Evolutionary conservation across 2,888 invertebrate species (phyloP).

Genomic region (Syrphus vitripennis): DNA sequence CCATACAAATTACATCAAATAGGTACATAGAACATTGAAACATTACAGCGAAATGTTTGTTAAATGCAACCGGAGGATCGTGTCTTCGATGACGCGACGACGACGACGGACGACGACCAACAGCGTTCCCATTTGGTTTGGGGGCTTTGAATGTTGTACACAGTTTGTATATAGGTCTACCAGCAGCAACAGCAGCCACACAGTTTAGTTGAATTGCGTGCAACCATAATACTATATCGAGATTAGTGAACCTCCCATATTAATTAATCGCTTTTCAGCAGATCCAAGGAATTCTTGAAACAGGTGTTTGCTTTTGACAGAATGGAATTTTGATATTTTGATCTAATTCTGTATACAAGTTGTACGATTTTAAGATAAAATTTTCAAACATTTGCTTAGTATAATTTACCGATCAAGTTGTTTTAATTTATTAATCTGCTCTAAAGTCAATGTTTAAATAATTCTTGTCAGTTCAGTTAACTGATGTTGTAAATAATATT

Average conservation of each 20-base stretch:
- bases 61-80: conserved; percentile 42
- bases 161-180: background rate
- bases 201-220: conserved; percentile 56
- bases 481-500: background rate
- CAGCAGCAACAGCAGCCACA: background rate
- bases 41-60: conserved; percentile 57
- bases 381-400: no score
- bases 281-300: conserved; percentile 45
- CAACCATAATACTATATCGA: conserved; percentile 47
- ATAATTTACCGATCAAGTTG: background rate
- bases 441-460: background rate
- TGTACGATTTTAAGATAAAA: conserved; percentile 1
- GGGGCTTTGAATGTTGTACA: background rate
- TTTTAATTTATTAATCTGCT: background rate
- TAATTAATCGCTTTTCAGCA: conserved; percentile 55
- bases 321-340: background rate
- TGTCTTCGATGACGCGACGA: conserved; percentile 22
- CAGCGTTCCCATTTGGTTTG: background rate
- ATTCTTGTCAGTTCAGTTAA: background rate
- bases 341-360: background rate
- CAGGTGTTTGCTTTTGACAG: conserved; percentile 48
- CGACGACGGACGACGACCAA: background rate
- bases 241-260: conserved; percentile 44
- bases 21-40: conserved; percentile 39
- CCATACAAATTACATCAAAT: conserved; percentile 50